These are phyloP conservation scores for Octodonta nipae DNA, from an alignment of 2,888 invertebrate genomes.

Conservation along the genomic window DNA sequence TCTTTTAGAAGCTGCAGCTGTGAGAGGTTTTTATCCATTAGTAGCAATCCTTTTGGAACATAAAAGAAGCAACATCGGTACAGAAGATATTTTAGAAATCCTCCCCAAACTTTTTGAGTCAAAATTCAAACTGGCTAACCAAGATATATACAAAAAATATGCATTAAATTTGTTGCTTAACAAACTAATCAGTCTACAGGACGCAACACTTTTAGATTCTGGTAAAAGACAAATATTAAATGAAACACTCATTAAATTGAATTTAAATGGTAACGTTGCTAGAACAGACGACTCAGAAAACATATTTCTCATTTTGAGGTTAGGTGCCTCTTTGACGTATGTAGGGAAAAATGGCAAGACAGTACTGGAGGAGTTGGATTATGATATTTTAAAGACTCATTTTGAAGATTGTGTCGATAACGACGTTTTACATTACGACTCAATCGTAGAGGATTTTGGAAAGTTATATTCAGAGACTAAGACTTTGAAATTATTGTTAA, in stretches of 20 bases:
- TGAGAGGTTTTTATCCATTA: slow-evolving; percentile 19
- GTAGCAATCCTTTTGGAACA: slow-evolving; percentile 17
- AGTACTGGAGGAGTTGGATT: slow-evolving; percentile 12
- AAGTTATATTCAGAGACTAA: slow-evolving; percentile 15
- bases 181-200: slow-evolving; percentile 10
- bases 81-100: slow-evolving; percentile 12
- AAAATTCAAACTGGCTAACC: slow-evolving; percentile 6
- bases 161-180: slow-evolving; percentile 14
- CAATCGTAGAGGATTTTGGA: slow-evolving; percentile 13
- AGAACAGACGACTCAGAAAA: slow-evolving; percentile 12
- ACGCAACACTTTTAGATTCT: slow-evolving; percentile 6
- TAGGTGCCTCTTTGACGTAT: slow-evolving; percentile 16
- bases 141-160: slow-evolving; percentile 12
- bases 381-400: slow-evolving; percentile 14
- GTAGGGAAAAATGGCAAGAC: slow-evolving; percentile 6
- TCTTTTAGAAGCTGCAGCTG: slow-evolving; percentile 16
- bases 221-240: slow-evolving; percentile 9
- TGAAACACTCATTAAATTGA: slow-evolving; percentile 10
- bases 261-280: slow-evolving; percentile 13
- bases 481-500: slow-evolving; percentile 10
- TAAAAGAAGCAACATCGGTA: slow-evolving; percentile 10
- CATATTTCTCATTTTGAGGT: slow-evolving; percentile 16
- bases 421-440: slow-evolving; percentile 15
- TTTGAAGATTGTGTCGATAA: slow-evolving; percentile 18
- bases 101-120: slow-evolving; percentile 10